Evolutionary conservation across 2,888 invertebrate species (phyloP).

Genomic region (Chaitophorus viminalis): DNA sequence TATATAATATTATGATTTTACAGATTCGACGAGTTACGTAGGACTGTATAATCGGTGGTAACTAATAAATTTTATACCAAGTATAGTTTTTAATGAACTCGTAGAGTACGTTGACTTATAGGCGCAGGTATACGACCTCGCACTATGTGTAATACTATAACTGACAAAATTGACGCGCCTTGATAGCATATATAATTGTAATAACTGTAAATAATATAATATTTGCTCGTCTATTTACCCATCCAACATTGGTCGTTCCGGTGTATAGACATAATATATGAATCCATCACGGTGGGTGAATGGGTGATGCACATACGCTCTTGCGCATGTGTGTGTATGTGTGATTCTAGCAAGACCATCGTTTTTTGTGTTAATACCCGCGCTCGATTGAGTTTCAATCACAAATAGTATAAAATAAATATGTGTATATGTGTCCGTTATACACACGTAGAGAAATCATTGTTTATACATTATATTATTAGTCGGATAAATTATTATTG

Average conservation of each 20-base stretch:
- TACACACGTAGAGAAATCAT: neutral
- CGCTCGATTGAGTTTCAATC: neutral
- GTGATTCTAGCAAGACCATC: neutral
- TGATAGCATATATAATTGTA: neutral
- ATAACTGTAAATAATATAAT: slow-evolving; percentile 17
- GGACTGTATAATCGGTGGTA: too few relatives aligned
- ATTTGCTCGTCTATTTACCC: neutral
- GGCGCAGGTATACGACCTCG: neutral
- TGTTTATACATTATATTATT: slow-evolving; percentile 35
- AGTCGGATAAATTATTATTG: slow-evolving; percentile 24
- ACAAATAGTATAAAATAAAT: neutral
- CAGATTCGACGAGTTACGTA: too few relatives aligned
- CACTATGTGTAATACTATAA: neutral
- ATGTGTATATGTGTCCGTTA: slow-evolving; percentile 28
- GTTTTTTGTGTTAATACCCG: neutral
- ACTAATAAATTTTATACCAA: neutral
- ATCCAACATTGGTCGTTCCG: slow-evolving; percentile 7
- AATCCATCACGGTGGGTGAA: neutral
- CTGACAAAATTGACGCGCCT: slow-evolving; percentile 1
- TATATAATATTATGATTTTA: too few relatives aligned
- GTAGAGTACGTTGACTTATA: slow-evolving; percentile 23
- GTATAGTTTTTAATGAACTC: neutral
- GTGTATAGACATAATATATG: neutral
- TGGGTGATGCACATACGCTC: neutral
- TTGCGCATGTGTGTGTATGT: too few relatives aligned